Evolutionary conservation across 2,888 invertebrate species (phyloP), one percentile per base, ranked within the genome.

Genomic region (Oxycera nigricornis): DNA sequence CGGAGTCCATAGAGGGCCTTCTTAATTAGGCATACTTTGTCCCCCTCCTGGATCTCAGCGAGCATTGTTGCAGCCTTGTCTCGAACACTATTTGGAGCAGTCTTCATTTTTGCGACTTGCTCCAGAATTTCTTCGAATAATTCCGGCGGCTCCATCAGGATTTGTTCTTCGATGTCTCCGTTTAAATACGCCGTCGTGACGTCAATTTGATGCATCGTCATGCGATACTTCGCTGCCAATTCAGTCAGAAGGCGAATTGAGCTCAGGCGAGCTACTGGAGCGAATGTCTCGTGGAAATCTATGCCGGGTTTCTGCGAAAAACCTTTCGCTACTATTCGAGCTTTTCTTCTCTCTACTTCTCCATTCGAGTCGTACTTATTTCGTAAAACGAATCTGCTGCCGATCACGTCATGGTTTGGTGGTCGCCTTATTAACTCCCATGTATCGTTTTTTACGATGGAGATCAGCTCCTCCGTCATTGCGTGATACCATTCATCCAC

Each of bases 101-200:
- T 35, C 2, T 31, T 17, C 7, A 17, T 17, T 24, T 55, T 11
- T 20, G 35, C 22, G 6, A 61, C 14, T 17, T 1, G 31, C 35
- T 61, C 61, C 4, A 61, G 35, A 31, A 61, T 61, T 31, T 61
- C 31, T 31, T 61, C n/a, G 3, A 17, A 35, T 7, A 26, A 26
- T 35, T 61, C 30, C 2, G 61, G 35, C 2, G 22, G n/a, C 9
- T 61, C 61, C 76, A 79, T 77, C 14, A 75, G 77, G 46, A 79
- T 78, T 62, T 78, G 77, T 31, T 77, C 76, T 35, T 78, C 74
- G 17, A 79, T 74, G 11, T 61, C 70, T 17, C 77, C 77, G 35
- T 79, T 78, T 30, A 80, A 59, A 72, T 78, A 78, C 2, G 79
- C 78, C 22, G 77, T 77, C 4, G 77, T 78, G 28, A 79, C 77